A percentile compares a stretch with the other conserved stretches of the same genome.
Evolutionary conservation across 2,888 invertebrate species (phyloP).

Genomic region (Ectropis crepuscularia): DNA sequence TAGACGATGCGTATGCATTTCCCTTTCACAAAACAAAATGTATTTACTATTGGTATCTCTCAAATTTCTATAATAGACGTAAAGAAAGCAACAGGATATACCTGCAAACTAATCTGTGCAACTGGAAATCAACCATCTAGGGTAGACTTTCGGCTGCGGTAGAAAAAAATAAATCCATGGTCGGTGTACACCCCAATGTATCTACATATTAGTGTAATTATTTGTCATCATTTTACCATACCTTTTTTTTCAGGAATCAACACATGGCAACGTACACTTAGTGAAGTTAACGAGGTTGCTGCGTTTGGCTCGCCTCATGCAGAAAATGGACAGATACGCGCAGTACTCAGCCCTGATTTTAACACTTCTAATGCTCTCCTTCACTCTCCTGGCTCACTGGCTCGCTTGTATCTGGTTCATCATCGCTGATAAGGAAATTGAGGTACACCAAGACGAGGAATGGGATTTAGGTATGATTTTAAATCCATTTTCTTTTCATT

Average conservation of each 20-base stretch:
- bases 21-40: no score
- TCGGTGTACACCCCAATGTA: no score
- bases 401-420: conserved; percentile 98
- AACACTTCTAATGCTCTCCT: conserved; percentile 96
- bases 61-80: no score
- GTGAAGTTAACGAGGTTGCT: conserved; percentile 96
- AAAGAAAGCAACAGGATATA: no score
- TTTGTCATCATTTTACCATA: neutral
- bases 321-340: conserved; percentile 98
- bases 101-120: no score
- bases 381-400: conserved; percentile 98
- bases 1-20: no score
- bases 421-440: conserved; percentile 95
- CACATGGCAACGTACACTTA: conserved; percentile 92
- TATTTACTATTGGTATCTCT: no score
- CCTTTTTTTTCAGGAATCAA: conserved; percentile 84
- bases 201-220: neutral
- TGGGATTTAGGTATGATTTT: conserved; percentile 91
- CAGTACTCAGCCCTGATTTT: conserved; percentile 98
- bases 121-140: no score
- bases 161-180: no score
- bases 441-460: conserved; percentile 87
- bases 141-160: no score
- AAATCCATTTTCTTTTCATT: neutral
- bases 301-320: conserved; percentile 94